These are phyloP conservation scores for Zhuqinia jingwanae DNA, from an alignment of 2,888 invertebrate species.

Conservation along the genomic window DNA sequence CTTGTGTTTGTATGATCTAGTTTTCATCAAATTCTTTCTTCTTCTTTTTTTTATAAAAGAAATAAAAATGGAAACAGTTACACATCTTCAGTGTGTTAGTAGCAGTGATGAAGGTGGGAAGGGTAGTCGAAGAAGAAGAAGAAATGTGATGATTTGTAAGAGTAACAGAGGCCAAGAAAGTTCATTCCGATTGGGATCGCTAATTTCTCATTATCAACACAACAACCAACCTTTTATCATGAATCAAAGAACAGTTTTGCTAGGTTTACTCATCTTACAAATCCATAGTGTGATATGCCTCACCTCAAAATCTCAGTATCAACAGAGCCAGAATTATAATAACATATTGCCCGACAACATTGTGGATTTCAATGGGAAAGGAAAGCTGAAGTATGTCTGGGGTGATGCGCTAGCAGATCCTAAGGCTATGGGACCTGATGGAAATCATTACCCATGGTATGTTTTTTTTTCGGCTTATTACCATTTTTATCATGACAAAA, in stretches of 20 bases:
- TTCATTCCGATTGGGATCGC: constrained; percentile 14
- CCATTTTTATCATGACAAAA: too few relatives aligned
- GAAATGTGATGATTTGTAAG: too few relatives aligned
- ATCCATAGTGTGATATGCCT: constrained; percentile 45
- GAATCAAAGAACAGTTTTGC: constrained; percentile 57
- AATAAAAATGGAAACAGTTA: constrained; percentile 52
- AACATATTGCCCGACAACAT: constrained; percentile 4
- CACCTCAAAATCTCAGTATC: constrained; percentile 10
- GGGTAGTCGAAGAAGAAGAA: neutral
- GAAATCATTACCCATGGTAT: constrained; percentile 91
- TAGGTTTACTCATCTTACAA: constrained; percentile 43
- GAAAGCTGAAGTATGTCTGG: constrained; percentile 89
- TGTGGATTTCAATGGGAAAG: constrained; percentile 53
- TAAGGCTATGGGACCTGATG: constrained; percentile 89
- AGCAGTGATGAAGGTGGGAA: neutral
- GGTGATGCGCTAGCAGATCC: constrained; percentile 92
- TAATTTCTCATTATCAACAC: neutral
- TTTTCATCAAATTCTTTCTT: neutral
- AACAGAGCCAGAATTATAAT: constrained; percentile 18
- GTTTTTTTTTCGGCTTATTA: neutral
- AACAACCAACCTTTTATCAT: neutral
- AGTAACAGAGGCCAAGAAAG: constrained; percentile 32
- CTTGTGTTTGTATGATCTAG: neutral
- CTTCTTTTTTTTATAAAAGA: neutral
- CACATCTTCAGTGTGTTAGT: neutral